Evolutionary conservation across 2,888 invertebrate genomes (phyloP).

Genomic region (Drosophila picticornis): DNA sequence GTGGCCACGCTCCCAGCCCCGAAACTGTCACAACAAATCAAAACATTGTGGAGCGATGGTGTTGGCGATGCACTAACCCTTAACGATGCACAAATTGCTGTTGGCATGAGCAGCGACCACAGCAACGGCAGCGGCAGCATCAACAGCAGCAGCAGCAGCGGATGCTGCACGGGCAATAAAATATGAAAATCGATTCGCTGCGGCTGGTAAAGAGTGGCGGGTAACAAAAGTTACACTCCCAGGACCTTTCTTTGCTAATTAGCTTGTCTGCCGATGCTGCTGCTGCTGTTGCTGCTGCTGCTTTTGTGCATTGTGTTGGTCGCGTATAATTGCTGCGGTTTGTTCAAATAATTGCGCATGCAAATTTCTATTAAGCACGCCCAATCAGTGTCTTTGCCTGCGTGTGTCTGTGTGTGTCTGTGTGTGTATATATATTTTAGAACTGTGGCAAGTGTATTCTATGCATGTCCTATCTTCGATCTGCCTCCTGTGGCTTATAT

Average conservation of each 20-base stretch:
- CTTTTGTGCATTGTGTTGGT: conserved; percentile 62
- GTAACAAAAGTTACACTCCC: conserved; percentile 18
- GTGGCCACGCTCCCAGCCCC: conserved; percentile 43
- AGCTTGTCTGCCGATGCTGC: conserved; percentile 67
- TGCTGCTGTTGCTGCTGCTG: conserved; percentile 27
- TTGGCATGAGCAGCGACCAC: conserved; percentile 18
- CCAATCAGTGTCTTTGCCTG: conserved; percentile 11
- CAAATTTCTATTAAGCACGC: conserved; percentile 78
- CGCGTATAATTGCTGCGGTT: conserved; percentile 78
- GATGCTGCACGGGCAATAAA: conserved; percentile 75
- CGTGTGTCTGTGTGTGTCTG: conserved; percentile 4
- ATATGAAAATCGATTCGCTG: conserved; percentile 81
- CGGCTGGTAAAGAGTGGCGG: conserved; percentile 43
- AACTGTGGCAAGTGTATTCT: conserved; percentile 22
- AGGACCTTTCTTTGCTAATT: conserved; percentile 66
- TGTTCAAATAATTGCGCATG: conserved; percentile 80
- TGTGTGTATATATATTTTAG: conserved; percentile 10
- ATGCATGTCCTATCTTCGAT: conserved; percentile 78
- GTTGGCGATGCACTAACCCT: conserved; percentile 66
- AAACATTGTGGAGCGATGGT: conserved; percentile 66
- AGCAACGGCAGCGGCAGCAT: conserved; percentile 12
- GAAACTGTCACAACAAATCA: conserved; percentile 85
- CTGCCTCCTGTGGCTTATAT: conserved; percentile 63
- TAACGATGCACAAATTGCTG: conserved; percentile 75
- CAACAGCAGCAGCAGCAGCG: conserved; percentile 1